Percentiles rank a stretch among this genome's conserved stretches.
phyloP scores from a whole-genome alignment of 2,113 vertebrate genomes.

The Chunga burmeisteri region DNA sequence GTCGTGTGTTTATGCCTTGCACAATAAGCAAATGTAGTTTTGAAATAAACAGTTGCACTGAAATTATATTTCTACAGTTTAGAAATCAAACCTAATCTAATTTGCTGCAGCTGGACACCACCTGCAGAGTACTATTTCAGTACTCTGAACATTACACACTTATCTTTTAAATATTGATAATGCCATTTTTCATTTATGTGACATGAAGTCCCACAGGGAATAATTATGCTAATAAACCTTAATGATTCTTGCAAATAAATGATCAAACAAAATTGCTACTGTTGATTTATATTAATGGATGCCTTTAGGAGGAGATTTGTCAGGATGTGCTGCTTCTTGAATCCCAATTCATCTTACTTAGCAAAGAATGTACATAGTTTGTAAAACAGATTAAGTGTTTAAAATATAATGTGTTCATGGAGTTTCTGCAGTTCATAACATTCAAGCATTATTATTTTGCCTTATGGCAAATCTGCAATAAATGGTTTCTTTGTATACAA shows the following conservation, averaged over 20 bases:
- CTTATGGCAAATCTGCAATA: constrained; percentile 68
- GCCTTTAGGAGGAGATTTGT: constrained; percentile 83
- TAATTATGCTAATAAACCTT: constrained; percentile 87
- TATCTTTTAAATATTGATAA: constrained; percentile 85
- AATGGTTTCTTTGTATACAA: constrained; percentile 43
- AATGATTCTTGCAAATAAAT: constrained; percentile 87
- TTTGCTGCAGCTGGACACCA: constrained; percentile 80
- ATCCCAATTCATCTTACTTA: constrained; percentile 81
- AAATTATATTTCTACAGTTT: constrained; percentile 55
- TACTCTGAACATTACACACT: constrained; percentile 71
- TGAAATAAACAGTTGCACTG: constrained; percentile 40
- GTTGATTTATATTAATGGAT: constrained; percentile 86
- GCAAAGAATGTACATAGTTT: constrained; percentile 74
- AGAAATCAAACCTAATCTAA: constrained; percentile 70
- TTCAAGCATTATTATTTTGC: constrained; percentile 55
- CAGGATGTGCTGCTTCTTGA: constrained; percentile 72
- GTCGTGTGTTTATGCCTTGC: not conserved
- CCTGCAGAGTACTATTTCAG: constrained; percentile 74
- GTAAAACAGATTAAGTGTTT: constrained; percentile 76
- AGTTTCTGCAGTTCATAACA: constrained; percentile 67
- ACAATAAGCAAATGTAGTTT: not conserved
- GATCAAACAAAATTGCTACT: constrained; percentile 83
- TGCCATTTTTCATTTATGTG: constrained; percentile 82
- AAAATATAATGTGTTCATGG: constrained; percentile 72
- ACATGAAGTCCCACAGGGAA: constrained; percentile 81